Evolutionary conservation across 2,888 invertebrate genomes (phyloP), one percentile per base, ranked within the genome.

Genomic region (Ophioninae sp.): DNA sequence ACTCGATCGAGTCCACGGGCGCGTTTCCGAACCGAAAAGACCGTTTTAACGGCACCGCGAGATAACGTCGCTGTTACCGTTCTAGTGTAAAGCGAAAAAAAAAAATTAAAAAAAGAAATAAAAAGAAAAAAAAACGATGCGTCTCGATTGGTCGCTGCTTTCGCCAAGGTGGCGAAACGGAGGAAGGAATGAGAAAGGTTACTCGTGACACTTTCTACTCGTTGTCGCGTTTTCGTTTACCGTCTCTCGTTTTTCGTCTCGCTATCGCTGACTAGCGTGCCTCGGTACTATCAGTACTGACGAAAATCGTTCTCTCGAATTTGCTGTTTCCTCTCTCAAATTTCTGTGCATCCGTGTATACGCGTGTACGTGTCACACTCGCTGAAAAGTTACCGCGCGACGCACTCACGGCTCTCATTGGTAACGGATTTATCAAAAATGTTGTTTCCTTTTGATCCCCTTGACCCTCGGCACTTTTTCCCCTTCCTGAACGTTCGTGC

Each of bases 81-180:
- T 50, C 17, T 17, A 13, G 50, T 50, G 50, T 50, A 3, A 13
- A 10, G 3, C 10, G 13, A 8, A 7, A 44, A 6, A 44, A n/a
- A n/a, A n/a, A n/a, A n/a, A n/a, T n/a, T n/a, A n/a, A n/a, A n/a
- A n/a, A n/a, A n/a, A n/a, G n/a, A n/a, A n/a, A n/a, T n/a, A 50
- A 50, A 50, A 50, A 13, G 17, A 50, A 13, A 50, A 50, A 50
- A 50, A 50, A 50, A 17, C 39, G n/a, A 5, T 13, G 62, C 8
- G 59, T 41, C 56, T 57, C 44, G 61, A 68, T 82, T 56, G 64
- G 62, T 44, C 17, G 57, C 61, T 68, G 56, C 21, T 39, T 65
- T 72, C 64, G 82, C 73, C 73, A 73, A 62, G 68, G 62, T 82
- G 73, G 77, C 81, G 62, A 44, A 30, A 56, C 30, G 8, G 56